Base-by-base conservation (phyloP, 2,888 invertebrate genomes). In the Epirrhoe alternata region DNA sequence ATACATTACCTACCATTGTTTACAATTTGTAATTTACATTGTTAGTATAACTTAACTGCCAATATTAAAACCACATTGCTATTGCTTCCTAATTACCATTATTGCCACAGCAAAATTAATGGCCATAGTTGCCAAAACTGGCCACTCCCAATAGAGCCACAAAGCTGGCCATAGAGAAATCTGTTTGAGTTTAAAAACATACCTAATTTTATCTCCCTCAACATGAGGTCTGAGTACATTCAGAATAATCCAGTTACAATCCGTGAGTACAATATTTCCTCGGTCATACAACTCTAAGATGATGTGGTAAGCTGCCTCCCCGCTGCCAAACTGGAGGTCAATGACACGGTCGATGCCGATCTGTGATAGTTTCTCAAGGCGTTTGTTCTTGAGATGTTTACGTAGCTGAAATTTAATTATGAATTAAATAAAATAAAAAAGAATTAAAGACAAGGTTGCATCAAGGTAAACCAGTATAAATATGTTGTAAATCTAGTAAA, bases 341-440 rank as follows among this genome's bases (percentile, higher is more conserved):
- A 99, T 95, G 55, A 99, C 97, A 84, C 99, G 95, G 89, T 99
- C 99, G 5, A 96, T 95, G 1, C 99, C 99, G 0, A 99, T 87
- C 89, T 99, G 99, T 2, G 90, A 92, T 0, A 99, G 91, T 55
- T 94, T 95, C 88, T 99, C 99, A 1, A 99, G 90, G 4, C 99
- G 95, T 85, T 99, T 98, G 87, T 99, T 99, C 83, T 97, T 97
- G 50, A 99, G 93, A 89, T 99, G 99, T 90, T 99, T 99, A 59
- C 99, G 94, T 85, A 99, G 94, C 97, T 97, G 85, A 16, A 94
- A 92, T 7, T n/a, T n/a, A n/a, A n/a, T n/a, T n/a, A n/a, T 16
- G 38, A 33, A n/a, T 33, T 38, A n/a, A 33, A 53, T 30, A 31
- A 8, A 35, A 3, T 38, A n/a, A n/a, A n/a, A n/a, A n/a, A n/a